Percentiles rank a stretch among this genome's conserved stretches.
These are phyloP conservation scores for Cichladusa arquata DNA, from an alignment of 2,113 vertebrate species.

Conservation along the genomic window DNA sequence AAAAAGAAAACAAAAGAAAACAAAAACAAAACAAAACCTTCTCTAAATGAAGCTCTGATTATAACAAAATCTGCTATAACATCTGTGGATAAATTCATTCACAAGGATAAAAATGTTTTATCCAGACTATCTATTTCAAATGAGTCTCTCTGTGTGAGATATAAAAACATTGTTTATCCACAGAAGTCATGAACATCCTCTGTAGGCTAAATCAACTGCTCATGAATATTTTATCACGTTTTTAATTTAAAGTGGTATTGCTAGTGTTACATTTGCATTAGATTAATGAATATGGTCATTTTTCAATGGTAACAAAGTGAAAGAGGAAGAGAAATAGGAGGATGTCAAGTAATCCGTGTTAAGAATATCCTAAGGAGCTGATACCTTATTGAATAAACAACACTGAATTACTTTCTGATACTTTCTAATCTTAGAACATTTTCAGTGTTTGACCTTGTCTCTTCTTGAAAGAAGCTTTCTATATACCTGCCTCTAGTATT, in stretches of 20 bases:
- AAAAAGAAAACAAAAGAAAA: background rate
- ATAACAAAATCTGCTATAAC: background rate
- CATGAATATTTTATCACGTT: background rate
- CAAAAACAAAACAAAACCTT: background rate
- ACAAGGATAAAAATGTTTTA: background rate
- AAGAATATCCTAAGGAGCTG: background rate
- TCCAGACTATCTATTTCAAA: background rate
- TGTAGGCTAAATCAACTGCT: background rate
- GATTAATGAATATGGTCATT: background rate
- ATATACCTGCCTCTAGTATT: background rate
- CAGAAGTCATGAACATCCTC: background rate
- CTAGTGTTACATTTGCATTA: background rate
- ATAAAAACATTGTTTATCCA: background rate
- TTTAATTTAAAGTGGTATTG: background rate
- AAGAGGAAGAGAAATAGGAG: background rate
- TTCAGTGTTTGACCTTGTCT: background rate
- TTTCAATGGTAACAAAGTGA: background rate
- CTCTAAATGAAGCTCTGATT: background rate
- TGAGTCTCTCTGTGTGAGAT: background rate
- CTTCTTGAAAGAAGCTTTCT: background rate
- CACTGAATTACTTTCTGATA: background rate
- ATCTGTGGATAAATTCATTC: background rate
- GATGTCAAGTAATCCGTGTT: accelerated
- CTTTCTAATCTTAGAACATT: background rate
- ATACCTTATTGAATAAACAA: background rate